These are phyloP conservation scores for Telmatherina bonti DNA, from an alignment of 2,797 vertebrate species.

Conservation along the genomic window DNA sequence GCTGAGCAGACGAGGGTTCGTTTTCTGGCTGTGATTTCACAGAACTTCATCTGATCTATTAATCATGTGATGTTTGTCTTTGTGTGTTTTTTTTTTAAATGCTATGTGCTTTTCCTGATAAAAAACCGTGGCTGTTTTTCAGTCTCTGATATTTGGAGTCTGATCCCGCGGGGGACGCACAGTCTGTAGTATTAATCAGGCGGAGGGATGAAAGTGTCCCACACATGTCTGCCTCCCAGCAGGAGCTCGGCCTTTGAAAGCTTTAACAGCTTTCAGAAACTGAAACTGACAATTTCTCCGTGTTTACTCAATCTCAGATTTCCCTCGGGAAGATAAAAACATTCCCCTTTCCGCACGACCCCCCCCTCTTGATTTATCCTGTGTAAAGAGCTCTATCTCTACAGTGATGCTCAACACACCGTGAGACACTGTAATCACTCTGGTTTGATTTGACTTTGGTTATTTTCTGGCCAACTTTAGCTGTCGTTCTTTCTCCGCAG, in stretches of 20 bases:
- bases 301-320: slow-evolving; percentile 66
- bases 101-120: no score
- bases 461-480: neutral
- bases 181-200: slow-evolving; percentile 58
- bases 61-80: slow-evolving; percentile 55
- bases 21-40: slow-evolving; percentile 21
- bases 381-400: slow-evolving; percentile 26
- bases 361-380: slow-evolving; percentile 19
- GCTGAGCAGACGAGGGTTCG: neutral
- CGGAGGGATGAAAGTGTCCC: slow-evolving; percentile 68
- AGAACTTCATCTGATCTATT: slow-evolving; percentile 59
- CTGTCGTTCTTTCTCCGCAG: slow-evolving; percentile 72
- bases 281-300: slow-evolving; percentile 48
- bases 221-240: slow-evolving; percentile 48
- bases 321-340: slow-evolving; percentile 43
- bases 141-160: slow-evolving; percentile 46
- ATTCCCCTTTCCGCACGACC: slow-evolving; percentile 10
- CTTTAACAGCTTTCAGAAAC: slow-evolving; percentile 51
- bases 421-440: neutral
- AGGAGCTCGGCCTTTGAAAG: slow-evolving; percentile 55
- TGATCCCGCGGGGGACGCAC: slow-evolving; percentile 37
- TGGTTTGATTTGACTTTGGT: slow-evolving; percentile 2
- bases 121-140: slow-evolving; percentile 22
- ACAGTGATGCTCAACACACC: slow-evolving; percentile 6
- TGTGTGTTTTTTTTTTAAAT: slow-evolving; percentile 40